phyloP scores from a whole-genome alignment of 2,888 invertebrate genomes.

The Eudasyphora cyanicolor region DNA sequence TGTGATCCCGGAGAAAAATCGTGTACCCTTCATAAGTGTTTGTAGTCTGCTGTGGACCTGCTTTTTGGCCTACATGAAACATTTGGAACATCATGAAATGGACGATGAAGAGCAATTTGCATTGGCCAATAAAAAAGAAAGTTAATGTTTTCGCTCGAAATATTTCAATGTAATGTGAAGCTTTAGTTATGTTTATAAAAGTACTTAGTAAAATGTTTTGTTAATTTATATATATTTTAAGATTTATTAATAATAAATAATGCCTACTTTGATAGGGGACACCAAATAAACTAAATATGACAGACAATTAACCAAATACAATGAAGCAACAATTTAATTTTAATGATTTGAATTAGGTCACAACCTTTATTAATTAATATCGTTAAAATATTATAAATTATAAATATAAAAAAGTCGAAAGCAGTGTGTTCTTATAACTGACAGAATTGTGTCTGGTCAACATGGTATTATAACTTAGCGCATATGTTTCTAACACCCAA shows the following conservation, averaged over 20 bases:
- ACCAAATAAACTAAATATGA: too few relatives aligned
- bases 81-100: slow-evolving; percentile 81
- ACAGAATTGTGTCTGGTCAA: too few relatives aligned
- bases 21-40: slow-evolving; percentile 86
- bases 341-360: too few relatives aligned
- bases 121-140: slow-evolving; percentile 25
- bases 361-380: too few relatives aligned
- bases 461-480: too few relatives aligned
- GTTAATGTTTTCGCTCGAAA: neutral
- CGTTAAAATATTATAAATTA: too few relatives aligned
- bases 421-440: too few relatives aligned
- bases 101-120: slow-evolving; percentile 64
- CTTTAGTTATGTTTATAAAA: neutral
- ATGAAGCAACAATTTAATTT: too few relatives aligned
- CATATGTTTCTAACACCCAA: too few relatives aligned
- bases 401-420: too few relatives aligned
- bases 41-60: slow-evolving; percentile 89
- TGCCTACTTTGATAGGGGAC: neutral
- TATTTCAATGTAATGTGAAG: neutral
- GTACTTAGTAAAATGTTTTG: neutral
- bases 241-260: neutral
- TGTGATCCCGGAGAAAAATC: slow-evolving; percentile 86
- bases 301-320: too few relatives aligned
- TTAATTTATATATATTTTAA: slow-evolving; percentile 13
- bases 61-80: slow-evolving; percentile 89